A percentile compares a stretch with the other conserved stretches of the same genome.
Evolutionary conservation across 2,888 invertebrate genomes (phyloP).

Genomic region (Danaus chrysippus): DNA sequence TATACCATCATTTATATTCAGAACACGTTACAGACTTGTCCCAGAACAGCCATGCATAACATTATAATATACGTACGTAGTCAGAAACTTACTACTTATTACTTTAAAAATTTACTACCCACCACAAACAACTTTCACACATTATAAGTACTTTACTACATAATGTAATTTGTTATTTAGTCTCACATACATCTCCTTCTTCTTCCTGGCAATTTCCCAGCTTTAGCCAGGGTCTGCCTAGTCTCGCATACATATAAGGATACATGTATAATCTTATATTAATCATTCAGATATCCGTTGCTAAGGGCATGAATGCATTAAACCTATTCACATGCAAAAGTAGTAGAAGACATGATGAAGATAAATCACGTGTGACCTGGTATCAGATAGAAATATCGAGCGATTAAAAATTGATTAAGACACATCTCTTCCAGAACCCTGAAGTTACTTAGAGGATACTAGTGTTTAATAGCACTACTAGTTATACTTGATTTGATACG

Average conservation of each 20-base stretch:
- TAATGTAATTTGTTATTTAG: no score
- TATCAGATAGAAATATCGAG: neutral
- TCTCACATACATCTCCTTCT: no score
- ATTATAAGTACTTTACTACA: no score
- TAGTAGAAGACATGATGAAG: conserved; percentile 14
- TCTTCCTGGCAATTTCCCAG: no score
- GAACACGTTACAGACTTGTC: neutral
- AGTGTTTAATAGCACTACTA: no score
- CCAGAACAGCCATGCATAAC: conserved; percentile 2
- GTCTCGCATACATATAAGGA: neutral
- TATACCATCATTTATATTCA: neutral
- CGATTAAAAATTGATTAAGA: no score
- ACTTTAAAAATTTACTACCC: neutral
- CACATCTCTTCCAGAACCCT: no score
- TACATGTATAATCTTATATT: neutral
- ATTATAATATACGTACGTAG: neutral
- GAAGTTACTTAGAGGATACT: no score
- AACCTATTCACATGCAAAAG: conserved; percentile 15
- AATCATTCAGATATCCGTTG: conserved; percentile 7
- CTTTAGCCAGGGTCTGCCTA: no score
- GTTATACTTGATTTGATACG: no score
- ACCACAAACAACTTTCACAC: neutral
- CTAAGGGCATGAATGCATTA: conserved; percentile 22
- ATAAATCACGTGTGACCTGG: conserved; percentile 12
- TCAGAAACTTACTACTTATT: neutral